These are phyloP conservation scores for Montipora efflorescens DNA, from an alignment of 64 coral and sea anemone species.

Conservation along the genomic window DNA sequence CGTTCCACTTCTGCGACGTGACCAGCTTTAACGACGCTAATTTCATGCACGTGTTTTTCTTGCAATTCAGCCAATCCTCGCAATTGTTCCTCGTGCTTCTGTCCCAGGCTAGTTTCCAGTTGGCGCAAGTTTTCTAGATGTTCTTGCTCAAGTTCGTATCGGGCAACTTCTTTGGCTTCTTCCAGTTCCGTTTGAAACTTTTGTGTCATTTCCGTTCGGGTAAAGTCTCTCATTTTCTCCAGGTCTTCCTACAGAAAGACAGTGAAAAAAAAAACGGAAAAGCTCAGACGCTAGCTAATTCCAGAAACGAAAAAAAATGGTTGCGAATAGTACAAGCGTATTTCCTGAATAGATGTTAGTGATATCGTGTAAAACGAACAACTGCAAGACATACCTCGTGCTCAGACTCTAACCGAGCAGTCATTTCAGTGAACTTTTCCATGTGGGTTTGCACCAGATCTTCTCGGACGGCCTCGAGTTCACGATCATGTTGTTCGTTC, in stretches of 20 bases:
- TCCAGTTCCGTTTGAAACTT: conserved; percentile 85
- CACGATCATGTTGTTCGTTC: conserved; percentile 93
- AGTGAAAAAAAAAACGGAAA: not conserved
- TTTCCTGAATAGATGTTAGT: not conserved
- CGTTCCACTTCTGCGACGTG: conserved; percentile 50
- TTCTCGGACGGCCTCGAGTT: conserved; percentile 83
- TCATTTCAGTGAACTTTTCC: conserved; percentile 97
- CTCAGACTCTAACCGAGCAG: conserved; percentile 76
- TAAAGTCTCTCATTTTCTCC: conserved; percentile 54
- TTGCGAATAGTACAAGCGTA: too few species aligned
- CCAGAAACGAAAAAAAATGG: not conserved
- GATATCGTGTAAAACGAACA: not conserved
- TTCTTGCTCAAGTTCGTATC: conserved; percentile 93
- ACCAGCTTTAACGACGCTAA: conserved; percentile 51
- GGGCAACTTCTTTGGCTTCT: conserved; percentile 91
- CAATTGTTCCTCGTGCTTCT: conserved; percentile 87
- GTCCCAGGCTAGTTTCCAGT: conserved; percentile 75
- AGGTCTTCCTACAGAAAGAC: conserved; percentile 64
- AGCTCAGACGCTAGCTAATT: not conserved
- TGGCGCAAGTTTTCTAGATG: conserved; percentile 92
- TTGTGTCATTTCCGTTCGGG: conserved; percentile 74
- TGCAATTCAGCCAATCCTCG: conserved; percentile 77
- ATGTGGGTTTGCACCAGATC: conserved; percentile 97
- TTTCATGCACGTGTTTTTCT: conserved; percentile 81
- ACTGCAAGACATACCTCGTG: conserved; percentile 72